phyloP scores from a whole-genome alignment of 1,140 invertebrate genomes.

The Rhopalosiphum maidis region DNA sequence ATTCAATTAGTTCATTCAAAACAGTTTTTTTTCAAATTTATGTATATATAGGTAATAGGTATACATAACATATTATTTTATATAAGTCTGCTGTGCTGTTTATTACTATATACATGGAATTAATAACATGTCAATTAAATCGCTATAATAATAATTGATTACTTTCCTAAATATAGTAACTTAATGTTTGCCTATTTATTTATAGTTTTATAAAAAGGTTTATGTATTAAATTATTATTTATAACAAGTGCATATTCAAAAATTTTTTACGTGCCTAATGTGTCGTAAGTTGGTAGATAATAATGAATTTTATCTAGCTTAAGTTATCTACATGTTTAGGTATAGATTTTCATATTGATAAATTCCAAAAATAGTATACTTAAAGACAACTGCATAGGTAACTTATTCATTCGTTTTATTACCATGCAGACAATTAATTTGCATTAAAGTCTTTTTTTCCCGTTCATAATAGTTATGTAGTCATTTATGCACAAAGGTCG shows the following conservation, averaged over 20 bases:
- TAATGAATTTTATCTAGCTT: neutral
- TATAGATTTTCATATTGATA: neutral
- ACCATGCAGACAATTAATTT: constrained; percentile 10
- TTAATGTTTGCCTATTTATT: neutral
- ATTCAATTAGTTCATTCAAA: neutral
- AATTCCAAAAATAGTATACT: neutral
- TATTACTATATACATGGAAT: no score
- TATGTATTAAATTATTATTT: neutral
- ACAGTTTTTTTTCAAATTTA: neutral
- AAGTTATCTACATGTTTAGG: neutral
- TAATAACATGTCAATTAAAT: neutral
- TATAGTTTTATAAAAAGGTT: neutral
- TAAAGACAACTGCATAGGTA: neutral
- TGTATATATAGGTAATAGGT: no score
- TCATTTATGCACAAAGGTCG: constrained; percentile 46
- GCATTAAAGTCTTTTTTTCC: neutral
- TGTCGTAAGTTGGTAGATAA: neutral
- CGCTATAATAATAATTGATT: neutral
- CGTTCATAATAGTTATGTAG: neutral
- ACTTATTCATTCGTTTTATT: neutral
- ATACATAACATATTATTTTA: no score
- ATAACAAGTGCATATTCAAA: neutral
- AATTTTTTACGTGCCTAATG: neutral
- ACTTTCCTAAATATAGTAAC: neutral
- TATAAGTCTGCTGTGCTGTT: no score